These are phyloP conservation scores for Patagioenas fasciata DNA, from an alignment of 2,113 vertebrate species.

Conservation along the genomic window DNA sequence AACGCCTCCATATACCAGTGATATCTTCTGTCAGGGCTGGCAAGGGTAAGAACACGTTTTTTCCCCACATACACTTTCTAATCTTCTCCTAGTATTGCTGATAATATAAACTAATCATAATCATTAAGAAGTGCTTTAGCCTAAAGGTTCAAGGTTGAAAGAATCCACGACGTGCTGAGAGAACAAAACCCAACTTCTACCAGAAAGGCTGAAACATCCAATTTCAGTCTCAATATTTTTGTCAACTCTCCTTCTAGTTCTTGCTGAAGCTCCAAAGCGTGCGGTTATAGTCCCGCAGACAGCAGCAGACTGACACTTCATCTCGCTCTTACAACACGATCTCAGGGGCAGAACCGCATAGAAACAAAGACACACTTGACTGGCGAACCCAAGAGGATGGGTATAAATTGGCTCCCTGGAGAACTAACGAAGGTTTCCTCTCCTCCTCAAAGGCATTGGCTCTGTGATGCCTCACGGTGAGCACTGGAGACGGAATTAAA, in stretches of 20 bases:
- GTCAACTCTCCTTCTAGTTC: not conserved
- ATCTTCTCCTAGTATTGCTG: not conserved
- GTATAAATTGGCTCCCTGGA: constrained; percentile 24
- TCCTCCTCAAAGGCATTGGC: not conserved
- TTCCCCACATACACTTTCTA: not conserved
- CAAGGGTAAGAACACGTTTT: not conserved
- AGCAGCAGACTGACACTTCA: not conserved
- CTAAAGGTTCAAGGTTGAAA: not conserved
- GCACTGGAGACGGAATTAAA: not conserved
- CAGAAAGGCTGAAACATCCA: not conserved
- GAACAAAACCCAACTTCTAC: not conserved
- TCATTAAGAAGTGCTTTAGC: not conserved
- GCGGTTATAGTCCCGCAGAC: not conserved
- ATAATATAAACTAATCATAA: not conserved
- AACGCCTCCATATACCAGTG: not conserved
- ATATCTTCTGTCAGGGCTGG: not conserved
- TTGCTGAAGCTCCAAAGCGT: not conserved
- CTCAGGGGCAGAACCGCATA: not conserved
- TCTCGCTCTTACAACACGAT: not conserved
- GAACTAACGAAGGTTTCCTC: not conserved
- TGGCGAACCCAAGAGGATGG: not conserved
- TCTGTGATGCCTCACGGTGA: not conserved
- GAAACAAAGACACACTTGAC: constrained; percentile 20
- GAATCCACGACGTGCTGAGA: not conserved
- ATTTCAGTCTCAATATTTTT: not conserved